A percentile compares a stretch with the other conserved stretches of the same genome.
Conservation (phyloP, 2,888 invertebrate species). For the Drosophila testacea region DNA sequence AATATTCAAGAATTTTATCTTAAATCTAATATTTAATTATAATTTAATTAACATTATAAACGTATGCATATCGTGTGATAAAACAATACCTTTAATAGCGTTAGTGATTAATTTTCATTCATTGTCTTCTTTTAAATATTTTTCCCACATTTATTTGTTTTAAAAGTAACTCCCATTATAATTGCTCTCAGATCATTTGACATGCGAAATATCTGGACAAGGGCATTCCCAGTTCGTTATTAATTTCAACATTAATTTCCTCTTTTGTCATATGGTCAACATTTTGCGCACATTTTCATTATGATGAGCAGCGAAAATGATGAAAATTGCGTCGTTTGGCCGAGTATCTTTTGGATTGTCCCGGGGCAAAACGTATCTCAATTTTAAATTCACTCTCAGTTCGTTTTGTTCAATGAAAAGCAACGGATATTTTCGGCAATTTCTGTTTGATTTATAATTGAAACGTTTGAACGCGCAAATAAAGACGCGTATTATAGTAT, state of each 20-base stretch:
- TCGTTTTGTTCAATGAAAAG: conserved; percentile 63
- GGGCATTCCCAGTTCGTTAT: conserved; percentile 54
- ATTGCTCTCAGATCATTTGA: conserved; percentile 1
- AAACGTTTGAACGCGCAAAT: conserved; percentile 24
- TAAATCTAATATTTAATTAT: conserved; percentile 6
- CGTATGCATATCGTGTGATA: conserved; percentile 23
- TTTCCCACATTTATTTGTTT: conserved; percentile 50
- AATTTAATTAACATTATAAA: conserved; percentile 34
- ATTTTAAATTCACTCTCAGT: conserved; percentile 34
- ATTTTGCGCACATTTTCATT: conserved; percentile 36
- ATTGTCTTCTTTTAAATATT: conserved; percentile 27
- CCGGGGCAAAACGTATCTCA: conserved; percentile 11
- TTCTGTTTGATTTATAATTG: conserved; percentile 48
- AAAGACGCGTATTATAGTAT: conserved; percentile 24
- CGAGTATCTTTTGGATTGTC: conserved; percentile 28
- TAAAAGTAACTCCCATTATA: conserved; percentile 31
- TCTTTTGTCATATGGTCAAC: conserved; percentile 30
- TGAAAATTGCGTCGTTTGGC: conserved; percentile 26
- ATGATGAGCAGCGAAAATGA: conserved; percentile 26
- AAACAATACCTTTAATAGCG: conserved; percentile 19
- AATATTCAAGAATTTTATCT: conserved; percentile 4
- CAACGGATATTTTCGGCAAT: conserved; percentile 42
- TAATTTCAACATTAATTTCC: neutral
- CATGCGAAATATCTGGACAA: conserved; percentile 25
- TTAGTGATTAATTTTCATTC: neutral